Percentiles rank a stretch among this genome's conserved stretches.
Conservation (phyloP, 2,888 invertebrate genomes). For the Sussaba pulchella region DNA sequence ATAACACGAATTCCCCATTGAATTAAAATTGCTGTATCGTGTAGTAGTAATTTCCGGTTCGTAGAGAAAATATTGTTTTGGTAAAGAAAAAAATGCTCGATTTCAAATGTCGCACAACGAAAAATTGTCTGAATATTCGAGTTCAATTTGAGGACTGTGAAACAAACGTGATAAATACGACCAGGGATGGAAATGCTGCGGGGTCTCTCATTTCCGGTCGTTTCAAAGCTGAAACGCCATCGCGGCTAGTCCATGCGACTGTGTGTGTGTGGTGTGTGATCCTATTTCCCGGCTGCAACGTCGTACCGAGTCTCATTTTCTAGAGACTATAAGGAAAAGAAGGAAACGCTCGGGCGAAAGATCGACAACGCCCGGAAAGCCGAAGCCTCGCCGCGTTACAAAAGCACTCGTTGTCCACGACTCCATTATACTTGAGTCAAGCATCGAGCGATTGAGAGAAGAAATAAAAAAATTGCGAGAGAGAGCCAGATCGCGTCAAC, state of each 20-base stretch:
- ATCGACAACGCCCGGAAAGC: constrained; percentile 14
- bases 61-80: too few relatives aligned
- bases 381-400: constrained; percentile 16
- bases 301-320: constrained; percentile 5
- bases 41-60: too few relatives aligned
- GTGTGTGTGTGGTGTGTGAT: neutral
- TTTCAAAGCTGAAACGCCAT: constrained; percentile 9
- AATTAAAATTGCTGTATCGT: too few relatives aligned
- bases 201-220: neutral
- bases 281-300: neutral
- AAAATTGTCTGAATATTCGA: neutral
- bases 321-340: constrained; percentile 4
- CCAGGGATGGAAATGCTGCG: neutral
- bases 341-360: constrained; percentile 30
- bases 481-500: constrained; percentile 20
- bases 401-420: constrained; percentile 35
- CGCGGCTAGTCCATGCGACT: neutral
- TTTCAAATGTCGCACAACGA: too few relatives aligned
- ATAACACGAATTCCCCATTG: too few relatives aligned
- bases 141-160: neutral
- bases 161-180: neutral
- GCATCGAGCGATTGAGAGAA: constrained; percentile 18
- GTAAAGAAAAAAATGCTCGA: too few relatives aligned
- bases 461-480: neutral
- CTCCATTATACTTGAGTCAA: constrained; percentile 32